Evolutionary conservation across 2,113 vertebrate genomes (phyloP).

Genomic region (Sebastes fasciatus): DNA sequence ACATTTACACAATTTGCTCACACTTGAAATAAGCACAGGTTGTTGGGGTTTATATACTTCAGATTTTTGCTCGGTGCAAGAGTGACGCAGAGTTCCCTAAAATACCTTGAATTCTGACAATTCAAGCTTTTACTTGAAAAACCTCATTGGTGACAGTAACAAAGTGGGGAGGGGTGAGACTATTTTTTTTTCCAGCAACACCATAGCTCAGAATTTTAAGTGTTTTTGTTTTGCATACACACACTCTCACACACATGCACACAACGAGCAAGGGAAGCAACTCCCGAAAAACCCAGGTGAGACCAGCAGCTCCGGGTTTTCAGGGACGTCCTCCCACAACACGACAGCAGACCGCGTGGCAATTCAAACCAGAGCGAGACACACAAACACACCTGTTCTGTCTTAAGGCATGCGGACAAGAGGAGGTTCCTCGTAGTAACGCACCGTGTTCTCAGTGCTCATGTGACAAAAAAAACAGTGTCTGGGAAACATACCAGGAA

Average conservation of each 20-base stretch:
- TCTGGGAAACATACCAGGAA: conserved; percentile 50
- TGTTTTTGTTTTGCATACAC: conserved; percentile 9
- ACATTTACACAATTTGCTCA: conserved; percentile 9
- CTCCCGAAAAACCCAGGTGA: conserved; percentile 54
- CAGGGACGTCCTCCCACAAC: conserved; percentile 43
- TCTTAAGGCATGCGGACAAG: conserved; percentile 69
- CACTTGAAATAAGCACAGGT: conserved; percentile 32
- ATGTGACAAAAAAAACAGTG: conserved; percentile 55
- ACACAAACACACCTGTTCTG: conserved; percentile 52
- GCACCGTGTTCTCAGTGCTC: conserved; percentile 40
- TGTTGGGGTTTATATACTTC: conserved; percentile 29
- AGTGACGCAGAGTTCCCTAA: conserved; percentile 7
- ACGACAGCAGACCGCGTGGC: conserved; percentile 50
- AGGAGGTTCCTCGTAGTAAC: conserved; percentile 46
- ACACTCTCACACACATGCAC: conserved; percentile 16
- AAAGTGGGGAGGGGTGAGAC: not conserved
- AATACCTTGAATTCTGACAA: not conserved
- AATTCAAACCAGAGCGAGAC: conserved; percentile 33
- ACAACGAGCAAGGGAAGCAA: conserved; percentile 20
- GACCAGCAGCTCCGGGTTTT: conserved; percentile 77
- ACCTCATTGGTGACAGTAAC: not conserved
- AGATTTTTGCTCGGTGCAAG: conserved; percentile 6
- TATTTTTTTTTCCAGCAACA: conserved; percentile 6
- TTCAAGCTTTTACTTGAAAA: not conserved
- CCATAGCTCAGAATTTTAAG: conserved; percentile 3